Conservation (phyloP, 2,797 vertebrate genomes). For the Spondyliosoma cantharus region DNA sequence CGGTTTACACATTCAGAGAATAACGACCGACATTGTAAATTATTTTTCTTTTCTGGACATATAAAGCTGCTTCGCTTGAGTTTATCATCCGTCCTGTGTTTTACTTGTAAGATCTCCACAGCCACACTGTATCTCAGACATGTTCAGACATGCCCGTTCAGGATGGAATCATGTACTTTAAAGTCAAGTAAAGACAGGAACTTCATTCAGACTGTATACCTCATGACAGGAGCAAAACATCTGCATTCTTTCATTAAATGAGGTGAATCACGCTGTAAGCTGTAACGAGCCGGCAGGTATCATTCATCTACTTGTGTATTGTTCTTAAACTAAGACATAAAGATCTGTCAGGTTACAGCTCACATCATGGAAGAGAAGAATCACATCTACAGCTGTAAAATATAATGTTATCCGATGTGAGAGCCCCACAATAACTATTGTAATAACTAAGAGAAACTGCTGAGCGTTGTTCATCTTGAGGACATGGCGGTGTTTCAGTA, state of each 20-base stretch:
- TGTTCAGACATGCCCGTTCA: slow-evolving; percentile 63
- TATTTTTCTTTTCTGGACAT: not conserved
- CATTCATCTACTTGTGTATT: not conserved
- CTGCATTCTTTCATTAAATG: slow-evolving; percentile 32
- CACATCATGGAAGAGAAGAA: not conserved
- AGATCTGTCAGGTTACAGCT: not conserved
- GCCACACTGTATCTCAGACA: slow-evolving; percentile 30
- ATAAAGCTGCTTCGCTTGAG: not conserved
- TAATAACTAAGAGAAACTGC: too few species aligned
- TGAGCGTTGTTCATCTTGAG: not conserved
- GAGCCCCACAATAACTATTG: not conserved
- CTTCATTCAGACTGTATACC: not conserved
- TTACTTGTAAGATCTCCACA: slow-evolving; percentile 1
- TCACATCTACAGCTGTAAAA: not conserved
- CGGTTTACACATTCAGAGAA: not conserved
- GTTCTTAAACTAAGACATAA: not conserved
- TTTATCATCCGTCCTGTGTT: slow-evolving; percentile 2
- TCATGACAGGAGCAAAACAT: not conserved
- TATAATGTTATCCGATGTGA: not conserved
- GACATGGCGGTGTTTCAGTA: not conserved
- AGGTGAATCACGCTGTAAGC: not conserved
- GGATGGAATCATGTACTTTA: slow-evolving; percentile 20
- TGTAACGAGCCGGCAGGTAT: slow-evolving; percentile 12
- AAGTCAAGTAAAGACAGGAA: slow-evolving; percentile 8
- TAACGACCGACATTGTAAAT: not conserved